These are phyloP conservation scores for Hyles lineata DNA, from an alignment of 2,888 invertebrate species.

Conservation along the genomic window DNA sequence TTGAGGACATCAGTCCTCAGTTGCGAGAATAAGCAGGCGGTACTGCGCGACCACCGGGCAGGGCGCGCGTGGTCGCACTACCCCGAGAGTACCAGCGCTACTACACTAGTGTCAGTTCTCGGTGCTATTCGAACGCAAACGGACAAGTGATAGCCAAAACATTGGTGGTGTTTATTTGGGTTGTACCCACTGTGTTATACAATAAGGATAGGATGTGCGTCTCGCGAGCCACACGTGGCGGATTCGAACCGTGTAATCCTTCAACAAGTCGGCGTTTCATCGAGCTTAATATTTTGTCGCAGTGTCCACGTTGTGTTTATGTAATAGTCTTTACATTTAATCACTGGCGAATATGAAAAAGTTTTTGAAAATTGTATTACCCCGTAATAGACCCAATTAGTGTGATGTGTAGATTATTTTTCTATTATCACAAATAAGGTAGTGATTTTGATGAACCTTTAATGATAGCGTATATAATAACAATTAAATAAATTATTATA, in stretches of 20 bases:
- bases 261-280: constrained; percentile 13
- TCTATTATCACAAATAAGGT: constrained; percentile 21
- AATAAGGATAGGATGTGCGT: constrained; percentile 1
- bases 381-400: constrained; percentile 7
- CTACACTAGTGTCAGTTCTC: constrained; percentile 6
- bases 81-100: neutral
- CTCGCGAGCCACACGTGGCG: neutral
- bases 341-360: neutral
- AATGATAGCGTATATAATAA: neutral
- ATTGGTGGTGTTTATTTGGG: neutral
- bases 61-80: neutral
- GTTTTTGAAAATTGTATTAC: constrained; percentile 25
- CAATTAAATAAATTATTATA: too few relatives aligned
- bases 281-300: constrained; percentile 24
- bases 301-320: constrained; percentile 10
- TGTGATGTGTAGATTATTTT: constrained; percentile 19
- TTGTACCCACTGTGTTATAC: constrained; percentile 5
- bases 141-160: neutral
- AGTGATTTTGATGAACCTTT: constrained; percentile 1
- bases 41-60: neutral
- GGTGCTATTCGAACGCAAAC: constrained; percentile 8
- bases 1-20: constrained; percentile 64
- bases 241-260: constrained; percentile 2
- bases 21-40: constrained; percentile 52
- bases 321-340: constrained; percentile 1